Percentiles rank a stretch among this genome's conserved stretches.
Evolutionary conservation across 2,797 vertebrate genomes (phyloP).

Genomic region (Macropodus opercularis): DNA sequence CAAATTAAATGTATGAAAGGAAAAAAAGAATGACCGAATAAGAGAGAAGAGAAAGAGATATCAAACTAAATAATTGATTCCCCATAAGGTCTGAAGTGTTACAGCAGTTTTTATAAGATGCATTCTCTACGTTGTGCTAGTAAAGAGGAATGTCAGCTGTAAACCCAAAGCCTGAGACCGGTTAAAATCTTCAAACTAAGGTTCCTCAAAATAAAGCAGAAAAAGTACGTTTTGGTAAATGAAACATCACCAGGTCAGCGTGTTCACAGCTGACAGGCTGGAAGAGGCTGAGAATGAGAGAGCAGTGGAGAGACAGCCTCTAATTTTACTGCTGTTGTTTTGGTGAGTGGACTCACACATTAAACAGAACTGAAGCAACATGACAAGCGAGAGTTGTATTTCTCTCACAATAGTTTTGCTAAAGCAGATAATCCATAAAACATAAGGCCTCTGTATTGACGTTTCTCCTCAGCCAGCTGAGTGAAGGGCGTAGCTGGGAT

Average conservation of each 20-base stretch:
- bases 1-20: conserved; percentile 80
- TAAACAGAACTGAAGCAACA: conserved; percentile 70
- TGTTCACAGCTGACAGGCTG: conserved; percentile 19
- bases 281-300: conserved; percentile 23
- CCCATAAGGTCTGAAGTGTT: neutral
- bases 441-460: conserved; percentile 79
- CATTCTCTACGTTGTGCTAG: conserved; percentile 12
- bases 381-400: conserved; percentile 77
- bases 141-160: conserved; percentile 24
- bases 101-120: conserved; percentile 32
- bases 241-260: conserved; percentile 30
- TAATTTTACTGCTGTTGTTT: conserved; percentile 71
- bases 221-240: conserved; percentile 11
- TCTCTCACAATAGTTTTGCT: conserved; percentile 75
- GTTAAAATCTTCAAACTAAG: conserved; percentile 10
- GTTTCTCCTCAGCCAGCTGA: conserved; percentile 71
- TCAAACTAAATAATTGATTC: conserved; percentile 53
- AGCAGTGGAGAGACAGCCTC: conserved; percentile 51
- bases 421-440: conserved; percentile 81
- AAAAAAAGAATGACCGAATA: conserved; percentile 43
- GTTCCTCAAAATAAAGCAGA: neutral
- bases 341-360: conserved; percentile 64
- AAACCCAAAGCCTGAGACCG: conserved; percentile 11
- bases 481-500: conserved; percentile 75
- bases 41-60: conserved; percentile 26